Conservation (phyloP, 2,888 invertebrate species). For the Cosmopolites sordidus region DNA sequence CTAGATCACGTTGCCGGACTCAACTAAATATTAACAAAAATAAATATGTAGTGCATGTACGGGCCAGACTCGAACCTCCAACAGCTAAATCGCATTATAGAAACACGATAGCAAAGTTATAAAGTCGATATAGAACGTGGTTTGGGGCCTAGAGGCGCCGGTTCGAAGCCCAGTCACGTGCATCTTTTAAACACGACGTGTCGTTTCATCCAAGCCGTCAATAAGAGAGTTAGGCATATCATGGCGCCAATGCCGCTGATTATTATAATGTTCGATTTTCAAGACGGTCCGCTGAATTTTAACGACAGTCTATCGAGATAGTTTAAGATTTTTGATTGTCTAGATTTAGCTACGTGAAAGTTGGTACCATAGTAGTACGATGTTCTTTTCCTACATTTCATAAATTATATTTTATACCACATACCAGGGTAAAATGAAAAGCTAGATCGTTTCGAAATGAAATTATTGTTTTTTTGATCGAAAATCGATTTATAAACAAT, state of each 20-base stretch:
- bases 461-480: too few relatives aligned
- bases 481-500: too few relatives aligned
- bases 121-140: slow-evolving; percentile 30
- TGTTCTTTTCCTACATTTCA: too few relatives aligned
- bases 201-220: slow-evolving; percentile 9
- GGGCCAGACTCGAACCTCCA: slow-evolving; percentile 16
- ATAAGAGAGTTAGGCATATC: background rate
- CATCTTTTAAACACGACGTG: slow-evolving; percentile 29
- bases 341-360: too few relatives aligned
- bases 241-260: slow-evolving; percentile 6
- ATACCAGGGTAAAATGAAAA: too few relatives aligned
- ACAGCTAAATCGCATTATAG: slow-evolving; percentile 31
- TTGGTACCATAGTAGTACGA: too few relatives aligned
- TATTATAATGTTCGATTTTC: slow-evolving; percentile 9
- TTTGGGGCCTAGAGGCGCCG: slow-evolving; percentile 31
- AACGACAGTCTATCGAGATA: too few relatives aligned
- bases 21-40: slow-evolving; percentile 25
- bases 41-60: slow-evolving; percentile 21
- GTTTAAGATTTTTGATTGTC: too few relatives aligned
- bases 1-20: slow-evolving; percentile 12
- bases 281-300: background rate
- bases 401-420: too few relatives aligned
- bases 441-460: too few relatives aligned
- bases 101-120: slow-evolving; percentile 31
- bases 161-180: slow-evolving; percentile 35